Evolutionary conservation across 2,113 vertebrate species (phyloP).

Genomic region (Gymnogyps californianus): DNA sequence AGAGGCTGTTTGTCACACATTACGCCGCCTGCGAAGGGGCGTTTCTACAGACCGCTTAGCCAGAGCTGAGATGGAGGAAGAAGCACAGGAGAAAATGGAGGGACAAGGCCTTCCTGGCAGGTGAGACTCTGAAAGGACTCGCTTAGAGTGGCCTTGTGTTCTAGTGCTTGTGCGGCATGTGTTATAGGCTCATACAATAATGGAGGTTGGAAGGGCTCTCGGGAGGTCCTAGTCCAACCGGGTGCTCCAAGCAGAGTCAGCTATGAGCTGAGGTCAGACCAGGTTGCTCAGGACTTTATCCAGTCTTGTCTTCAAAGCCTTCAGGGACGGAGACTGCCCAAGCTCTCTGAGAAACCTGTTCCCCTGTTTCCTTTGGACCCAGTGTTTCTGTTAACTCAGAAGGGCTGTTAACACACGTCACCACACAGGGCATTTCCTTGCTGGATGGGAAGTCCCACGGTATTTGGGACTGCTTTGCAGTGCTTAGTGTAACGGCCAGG

Average conservation of each 20-base stretch:
- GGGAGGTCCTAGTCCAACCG: background rate
- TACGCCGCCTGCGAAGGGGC: background rate
- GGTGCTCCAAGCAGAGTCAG: background rate
- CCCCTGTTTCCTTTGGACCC: background rate
- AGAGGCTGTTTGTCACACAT: background rate
- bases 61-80: background rate
- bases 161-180: background rate
- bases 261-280: background rate
- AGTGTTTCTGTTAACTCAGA: background rate
- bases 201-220: background rate
- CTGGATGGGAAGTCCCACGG: background rate
- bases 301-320: background rate
- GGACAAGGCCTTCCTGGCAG: background rate
- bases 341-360: background rate
- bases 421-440: background rate
- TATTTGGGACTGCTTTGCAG: background rate
- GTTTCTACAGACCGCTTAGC: background rate
- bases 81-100: background rate
- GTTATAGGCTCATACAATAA: background rate
- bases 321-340: background rate
- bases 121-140: background rate
- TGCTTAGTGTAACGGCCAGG: background rate
- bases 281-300: background rate
- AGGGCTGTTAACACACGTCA: no score
- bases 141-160: background rate